Evolutionary conservation across 2,113 vertebrate species (phyloP).

Genomic region (Rhinogobius similis): DNA sequence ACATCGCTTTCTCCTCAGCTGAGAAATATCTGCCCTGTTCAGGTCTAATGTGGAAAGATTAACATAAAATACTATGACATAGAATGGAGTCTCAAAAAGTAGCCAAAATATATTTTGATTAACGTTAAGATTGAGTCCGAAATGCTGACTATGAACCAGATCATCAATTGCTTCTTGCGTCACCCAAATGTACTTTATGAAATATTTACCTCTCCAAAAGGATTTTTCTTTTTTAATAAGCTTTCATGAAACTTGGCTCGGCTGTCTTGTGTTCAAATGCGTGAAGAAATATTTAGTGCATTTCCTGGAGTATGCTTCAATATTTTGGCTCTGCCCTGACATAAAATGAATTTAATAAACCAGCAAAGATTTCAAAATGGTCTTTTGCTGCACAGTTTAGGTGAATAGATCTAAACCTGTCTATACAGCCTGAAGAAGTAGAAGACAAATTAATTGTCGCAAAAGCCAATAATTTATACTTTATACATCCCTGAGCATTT

Average conservation of each 20-base stretch:
- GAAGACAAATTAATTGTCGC: background rate
- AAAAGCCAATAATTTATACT: background rate
- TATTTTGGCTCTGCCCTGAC: background rate
- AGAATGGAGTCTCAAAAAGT: background rate
- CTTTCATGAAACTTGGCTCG: background rate
- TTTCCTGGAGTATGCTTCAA: background rate
- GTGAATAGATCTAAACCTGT: background rate
- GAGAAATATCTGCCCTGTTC: conserved; percentile 29
- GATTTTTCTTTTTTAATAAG: background rate
- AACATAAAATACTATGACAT: background rate
- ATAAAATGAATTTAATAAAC: background rate
- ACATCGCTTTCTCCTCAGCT: conserved; percentile 42
- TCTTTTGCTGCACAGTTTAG: background rate
- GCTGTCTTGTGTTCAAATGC: background rate
- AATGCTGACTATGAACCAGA: background rate
- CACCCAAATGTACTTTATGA: background rate
- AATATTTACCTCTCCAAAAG: background rate
- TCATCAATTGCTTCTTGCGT: background rate
- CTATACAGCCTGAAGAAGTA: no score
- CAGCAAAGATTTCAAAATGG: background rate
- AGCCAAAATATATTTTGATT: background rate
- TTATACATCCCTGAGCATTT: background rate
- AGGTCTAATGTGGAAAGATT: conserved; percentile 17
- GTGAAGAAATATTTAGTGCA: background rate
- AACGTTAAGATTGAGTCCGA: background rate